Evolutionary conservation across 2,797 vertebrate genomes (phyloP).

Genomic region (Steatocranus sp.): DNA sequence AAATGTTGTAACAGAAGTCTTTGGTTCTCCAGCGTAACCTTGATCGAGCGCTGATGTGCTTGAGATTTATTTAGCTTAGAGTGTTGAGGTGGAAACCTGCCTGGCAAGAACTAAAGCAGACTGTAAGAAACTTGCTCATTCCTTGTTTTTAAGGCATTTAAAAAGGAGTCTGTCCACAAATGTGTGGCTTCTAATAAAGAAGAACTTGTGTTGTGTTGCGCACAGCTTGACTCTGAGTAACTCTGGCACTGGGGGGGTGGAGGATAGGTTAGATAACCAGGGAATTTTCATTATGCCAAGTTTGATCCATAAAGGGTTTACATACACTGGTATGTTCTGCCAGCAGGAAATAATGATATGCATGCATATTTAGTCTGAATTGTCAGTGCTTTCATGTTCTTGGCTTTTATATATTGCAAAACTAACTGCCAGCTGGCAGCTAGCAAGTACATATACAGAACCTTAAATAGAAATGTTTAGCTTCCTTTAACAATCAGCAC

Average conservation of each 20-base stretch:
- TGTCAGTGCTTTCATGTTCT: neutral
- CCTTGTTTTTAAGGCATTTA: neutral
- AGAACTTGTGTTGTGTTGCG: neutral
- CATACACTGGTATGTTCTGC: neutral
- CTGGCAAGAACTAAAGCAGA: neutral
- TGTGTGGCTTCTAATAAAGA: neutral
- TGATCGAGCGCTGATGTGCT: conserved; percentile 3
- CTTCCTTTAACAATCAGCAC: neutral
- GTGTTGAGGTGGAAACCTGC: neutral
- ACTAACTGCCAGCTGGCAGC: neutral
- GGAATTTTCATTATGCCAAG: neutral
- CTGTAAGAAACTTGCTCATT: neutral
- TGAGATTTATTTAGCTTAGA: neutral
- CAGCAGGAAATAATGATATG: neutral
- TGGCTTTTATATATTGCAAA: neutral
- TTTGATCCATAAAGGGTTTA: neutral
- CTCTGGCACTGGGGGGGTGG: neutral
- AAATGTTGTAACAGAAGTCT: neutral
- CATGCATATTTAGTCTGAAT: neutral
- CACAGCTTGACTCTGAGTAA: neutral
- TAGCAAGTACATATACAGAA: neutral
- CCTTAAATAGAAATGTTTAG: neutral
- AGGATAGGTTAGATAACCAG: neutral
- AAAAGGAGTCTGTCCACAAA: neutral
- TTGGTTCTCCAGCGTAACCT: neutral